Evolutionary conservation across 2,797 vertebrate species (phyloP).

Genomic region (Sebastes minor): DNA sequence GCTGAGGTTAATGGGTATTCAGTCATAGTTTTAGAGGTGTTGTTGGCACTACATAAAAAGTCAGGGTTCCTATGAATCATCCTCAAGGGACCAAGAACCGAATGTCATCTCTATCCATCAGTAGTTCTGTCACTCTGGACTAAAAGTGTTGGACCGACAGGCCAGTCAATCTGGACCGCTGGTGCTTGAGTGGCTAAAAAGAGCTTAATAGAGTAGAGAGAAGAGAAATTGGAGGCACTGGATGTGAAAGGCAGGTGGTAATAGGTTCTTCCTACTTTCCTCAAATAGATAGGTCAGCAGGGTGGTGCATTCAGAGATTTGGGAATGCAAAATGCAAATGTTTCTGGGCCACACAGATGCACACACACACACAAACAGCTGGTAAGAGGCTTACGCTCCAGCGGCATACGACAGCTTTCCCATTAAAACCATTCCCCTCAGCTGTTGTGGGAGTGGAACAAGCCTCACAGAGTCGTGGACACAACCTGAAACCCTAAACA

Average conservation of each 20-base stretch:
- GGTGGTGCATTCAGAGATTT: constrained; percentile 17
- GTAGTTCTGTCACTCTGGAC: background rate
- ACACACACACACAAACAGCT: constrained; percentile 39
- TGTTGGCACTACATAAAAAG: background rate
- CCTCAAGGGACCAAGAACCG: background rate
- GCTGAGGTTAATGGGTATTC: background rate
- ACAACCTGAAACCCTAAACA: constrained; percentile 13
- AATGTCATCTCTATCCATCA: background rate
- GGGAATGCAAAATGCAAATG: constrained; percentile 38
- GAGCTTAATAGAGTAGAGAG: background rate
- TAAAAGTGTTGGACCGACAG: background rate
- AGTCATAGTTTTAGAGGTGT: background rate
- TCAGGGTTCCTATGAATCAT: background rate
- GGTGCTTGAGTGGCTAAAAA: background rate
- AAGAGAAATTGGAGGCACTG: background rate
- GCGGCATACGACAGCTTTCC: constrained; percentile 49
- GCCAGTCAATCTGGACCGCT: background rate
- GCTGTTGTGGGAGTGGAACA: constrained; percentile 32
- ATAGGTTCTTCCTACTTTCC: background rate
- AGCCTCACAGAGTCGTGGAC: background rate
- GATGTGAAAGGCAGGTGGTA: constrained; percentile 9
- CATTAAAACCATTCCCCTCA: constrained; percentile 63
- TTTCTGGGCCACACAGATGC: constrained; percentile 39
- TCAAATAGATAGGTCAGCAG: constrained; percentile 31
- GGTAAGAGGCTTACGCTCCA: constrained; percentile 68